Conservation (phyloP, 1,140 invertebrate species). For the Zaprionus africanus region DNA sequence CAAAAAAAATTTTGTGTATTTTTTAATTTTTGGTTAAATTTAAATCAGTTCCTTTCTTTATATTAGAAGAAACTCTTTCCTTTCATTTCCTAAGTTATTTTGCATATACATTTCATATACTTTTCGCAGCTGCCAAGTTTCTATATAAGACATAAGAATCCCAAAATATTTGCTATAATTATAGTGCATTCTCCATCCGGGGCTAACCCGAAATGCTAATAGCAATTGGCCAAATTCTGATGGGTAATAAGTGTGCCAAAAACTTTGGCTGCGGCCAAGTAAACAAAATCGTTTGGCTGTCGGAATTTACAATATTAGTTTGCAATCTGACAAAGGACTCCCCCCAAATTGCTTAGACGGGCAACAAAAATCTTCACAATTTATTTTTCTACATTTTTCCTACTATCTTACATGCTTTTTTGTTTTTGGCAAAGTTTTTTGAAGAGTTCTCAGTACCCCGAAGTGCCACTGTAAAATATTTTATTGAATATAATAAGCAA, state of each 20-base stretch:
- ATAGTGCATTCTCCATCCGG: background rate
- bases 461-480: conserved; percentile 80
- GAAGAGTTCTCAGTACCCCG: conserved; percentile 31
- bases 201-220: conserved; percentile 14
- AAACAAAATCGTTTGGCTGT: conserved; percentile 55
- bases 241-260: conserved; percentile 37
- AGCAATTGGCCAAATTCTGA: conserved; percentile 12
- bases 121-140: background rate
- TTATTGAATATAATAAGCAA: conserved; percentile 81
- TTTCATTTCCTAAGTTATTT: background rate
- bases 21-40: no score
- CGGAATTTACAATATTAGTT: conserved; percentile 50
- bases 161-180: background rate
- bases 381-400: conserved; percentile 19
- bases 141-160: background rate
- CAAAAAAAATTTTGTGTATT: background rate
- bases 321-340: conserved; percentile 45
- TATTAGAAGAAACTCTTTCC: background rate
- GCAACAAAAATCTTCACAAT: conserved; percentile 47
- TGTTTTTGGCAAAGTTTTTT: conserved; percentile 41
- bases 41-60: background rate
- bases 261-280: conserved; percentile 7
- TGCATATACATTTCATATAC: background rate
- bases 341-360: conserved; percentile 44
- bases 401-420: background rate